These are phyloP conservation scores for Sinopyrophorus schimmeli DNA, from an alignment of 2,888 invertebrate species.

Conservation along the genomic window DNA sequence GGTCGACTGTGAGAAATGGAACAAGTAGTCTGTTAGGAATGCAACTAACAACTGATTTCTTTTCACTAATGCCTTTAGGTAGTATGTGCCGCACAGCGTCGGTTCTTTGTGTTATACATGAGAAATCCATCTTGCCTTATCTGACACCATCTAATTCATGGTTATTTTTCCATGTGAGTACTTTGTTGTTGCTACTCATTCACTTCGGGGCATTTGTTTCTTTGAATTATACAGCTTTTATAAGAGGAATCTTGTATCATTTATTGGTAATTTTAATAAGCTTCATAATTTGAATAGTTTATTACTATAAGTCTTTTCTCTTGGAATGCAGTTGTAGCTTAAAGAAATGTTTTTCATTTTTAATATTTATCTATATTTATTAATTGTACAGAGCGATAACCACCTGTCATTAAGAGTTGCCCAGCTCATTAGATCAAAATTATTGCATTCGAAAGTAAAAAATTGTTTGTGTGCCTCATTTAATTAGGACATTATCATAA, in stretches of 20 bases:
- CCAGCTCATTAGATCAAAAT: too few relatives aligned
- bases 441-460: too few relatives aligned
- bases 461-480: too few relatives aligned
- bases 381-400: too few relatives aligned
- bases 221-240: slow-evolving; percentile 3
- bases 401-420: too few relatives aligned
- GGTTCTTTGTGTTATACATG: slow-evolving; percentile 34
- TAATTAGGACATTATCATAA: too few relatives aligned
- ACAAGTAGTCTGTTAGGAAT: slow-evolving; percentile 32
- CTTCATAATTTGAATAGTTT: slow-evolving; percentile 8
- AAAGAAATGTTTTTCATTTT: too few relatives aligned
- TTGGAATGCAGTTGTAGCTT: too few relatives aligned
- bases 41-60: slow-evolving; percentile 37
- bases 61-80: slow-evolving; percentile 33
- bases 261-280: slow-evolving; percentile 20
- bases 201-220: slow-evolving; percentile 12
- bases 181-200: slow-evolving; percentile 21
- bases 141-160: slow-evolving; percentile 21
- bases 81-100: slow-evolving; percentile 28
- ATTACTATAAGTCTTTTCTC: too few relatives aligned
- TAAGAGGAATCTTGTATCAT: slow-evolving; percentile 11
- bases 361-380: too few relatives aligned
- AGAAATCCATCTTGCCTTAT: slow-evolving; percentile 37
- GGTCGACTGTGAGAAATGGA: slow-evolving; percentile 33
- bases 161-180: slow-evolving; percentile 20